phyloP scores from a whole-genome alignment of 2,888 invertebrate genomes.

The Mythimna ferrago region DNA sequence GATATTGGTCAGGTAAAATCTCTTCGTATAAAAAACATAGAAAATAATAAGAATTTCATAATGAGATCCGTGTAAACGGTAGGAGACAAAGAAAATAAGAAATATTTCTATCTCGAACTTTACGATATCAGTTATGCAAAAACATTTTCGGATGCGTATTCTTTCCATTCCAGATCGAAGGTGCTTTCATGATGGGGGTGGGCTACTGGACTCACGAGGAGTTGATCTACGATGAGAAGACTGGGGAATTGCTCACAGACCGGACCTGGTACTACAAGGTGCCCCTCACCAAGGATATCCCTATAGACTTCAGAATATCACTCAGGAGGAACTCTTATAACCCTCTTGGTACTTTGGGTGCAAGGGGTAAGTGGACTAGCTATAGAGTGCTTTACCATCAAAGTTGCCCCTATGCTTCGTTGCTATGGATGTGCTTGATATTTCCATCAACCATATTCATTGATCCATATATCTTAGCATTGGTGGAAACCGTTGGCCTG shows the following conservation, averaged over 20 bases:
- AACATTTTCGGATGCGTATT: too few species aligned
- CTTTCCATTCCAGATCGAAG: conserved; percentile 89
- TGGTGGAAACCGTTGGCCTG: too few species aligned
- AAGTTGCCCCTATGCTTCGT: too few species aligned
- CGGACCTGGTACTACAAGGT: conserved; percentile 95
- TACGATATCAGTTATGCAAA: too few species aligned
- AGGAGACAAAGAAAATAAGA: too few species aligned
- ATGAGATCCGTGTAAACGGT: background rate
- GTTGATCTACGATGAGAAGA: conserved; percentile 91
- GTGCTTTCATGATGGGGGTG: conserved; percentile 93
- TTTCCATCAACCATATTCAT: too few species aligned
- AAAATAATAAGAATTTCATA: background rate
- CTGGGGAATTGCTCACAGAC: conserved; percentile 93
- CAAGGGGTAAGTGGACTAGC: conserved; percentile 71
- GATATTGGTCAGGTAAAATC: conserved; percentile 92
- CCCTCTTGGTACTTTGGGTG: conserved; percentile 87
- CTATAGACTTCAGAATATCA: conserved; percentile 93
- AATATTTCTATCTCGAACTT: too few species aligned
- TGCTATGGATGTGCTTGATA: too few species aligned
- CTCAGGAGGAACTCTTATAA: conserved; percentile 92
- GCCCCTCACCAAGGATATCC: conserved; percentile 94
- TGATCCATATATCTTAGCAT: too few species aligned
- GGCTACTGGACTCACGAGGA: conserved; percentile 95
- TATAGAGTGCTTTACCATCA: too few species aligned
- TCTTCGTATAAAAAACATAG: too few species aligned